Conservation (phyloP, 2,113 vertebrate species). For the Todiramphus saurophagus region DNA sequence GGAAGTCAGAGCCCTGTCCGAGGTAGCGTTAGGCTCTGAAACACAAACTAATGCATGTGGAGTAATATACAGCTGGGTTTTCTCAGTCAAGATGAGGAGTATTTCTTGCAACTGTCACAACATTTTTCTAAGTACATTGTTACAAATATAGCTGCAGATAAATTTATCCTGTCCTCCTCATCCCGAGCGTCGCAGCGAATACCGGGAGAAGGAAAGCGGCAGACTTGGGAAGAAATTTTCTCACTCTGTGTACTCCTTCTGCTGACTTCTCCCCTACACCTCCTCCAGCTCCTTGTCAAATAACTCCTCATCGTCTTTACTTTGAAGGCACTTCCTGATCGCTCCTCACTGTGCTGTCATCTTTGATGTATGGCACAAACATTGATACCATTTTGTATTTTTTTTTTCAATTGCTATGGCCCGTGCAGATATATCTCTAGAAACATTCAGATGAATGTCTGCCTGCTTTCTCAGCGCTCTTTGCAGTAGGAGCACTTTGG, state of each 20-base stretch:
- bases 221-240: neutral
- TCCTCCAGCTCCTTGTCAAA: neutral
- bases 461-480: neutral
- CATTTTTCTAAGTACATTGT: neutral
- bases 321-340: neutral
- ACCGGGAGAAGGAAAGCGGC: neutral
- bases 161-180: constrained; percentile 9
- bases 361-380: neutral
- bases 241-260: neutral
- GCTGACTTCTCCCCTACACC: neutral
- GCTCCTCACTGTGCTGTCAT: neutral
- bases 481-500: neutral
- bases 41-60: neutral
- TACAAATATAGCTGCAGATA: neutral
- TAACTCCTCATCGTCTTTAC: neutral
- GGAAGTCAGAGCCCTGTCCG: neutral
- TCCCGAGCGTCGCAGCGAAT: neutral
- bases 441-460: accelerated
- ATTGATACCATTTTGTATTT: neutral
- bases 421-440: neutral
- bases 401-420: neutral
- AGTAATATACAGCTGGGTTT: neutral
- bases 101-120: neutral
- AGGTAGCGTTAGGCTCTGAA: neutral
- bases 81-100: neutral